Conservation (phyloP, 1,140 invertebrate genomes). For the Pectinophora gossypiella region DNA sequence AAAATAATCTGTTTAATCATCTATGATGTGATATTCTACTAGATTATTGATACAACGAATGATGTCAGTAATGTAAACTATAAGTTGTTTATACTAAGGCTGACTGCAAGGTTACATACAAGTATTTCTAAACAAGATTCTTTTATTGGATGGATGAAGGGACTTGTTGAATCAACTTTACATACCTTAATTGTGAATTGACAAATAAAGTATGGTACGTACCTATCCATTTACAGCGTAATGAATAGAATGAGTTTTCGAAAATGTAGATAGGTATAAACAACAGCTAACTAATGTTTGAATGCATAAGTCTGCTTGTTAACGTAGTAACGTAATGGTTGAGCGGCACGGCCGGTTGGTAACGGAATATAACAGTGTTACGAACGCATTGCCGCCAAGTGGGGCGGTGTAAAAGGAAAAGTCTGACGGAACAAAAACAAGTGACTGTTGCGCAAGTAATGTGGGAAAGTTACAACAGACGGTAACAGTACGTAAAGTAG, state of each 20-base stretch:
- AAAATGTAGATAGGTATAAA: no score
- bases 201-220: no score
- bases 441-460: constrained; percentile 64
- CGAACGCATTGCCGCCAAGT: constrained; percentile 25
- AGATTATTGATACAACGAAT: no score
- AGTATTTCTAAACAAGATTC: no score
- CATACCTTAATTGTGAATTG: no score
- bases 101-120: not conserved
- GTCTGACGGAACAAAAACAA: constrained; percentile 63
- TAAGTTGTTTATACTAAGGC: not conserved
- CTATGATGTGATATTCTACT: no score
- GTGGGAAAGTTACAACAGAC: constrained; percentile 65
- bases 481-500: constrained; percentile 55
- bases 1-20: not conserved
- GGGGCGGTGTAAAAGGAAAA: constrained; percentile 51
- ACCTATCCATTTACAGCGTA: not conserved
- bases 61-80: not conserved
- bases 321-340: not conserved
- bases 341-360: constrained; percentile 15
- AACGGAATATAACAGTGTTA: constrained; percentile 20
- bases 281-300: not conserved
- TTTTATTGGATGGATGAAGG: no score
- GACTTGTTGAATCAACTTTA: no score
- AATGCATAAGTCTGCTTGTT: not conserved
- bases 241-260: no score